Base-by-base conservation (phyloP, 1,140 invertebrate species). In the Drosophila sechellia region DNA sequence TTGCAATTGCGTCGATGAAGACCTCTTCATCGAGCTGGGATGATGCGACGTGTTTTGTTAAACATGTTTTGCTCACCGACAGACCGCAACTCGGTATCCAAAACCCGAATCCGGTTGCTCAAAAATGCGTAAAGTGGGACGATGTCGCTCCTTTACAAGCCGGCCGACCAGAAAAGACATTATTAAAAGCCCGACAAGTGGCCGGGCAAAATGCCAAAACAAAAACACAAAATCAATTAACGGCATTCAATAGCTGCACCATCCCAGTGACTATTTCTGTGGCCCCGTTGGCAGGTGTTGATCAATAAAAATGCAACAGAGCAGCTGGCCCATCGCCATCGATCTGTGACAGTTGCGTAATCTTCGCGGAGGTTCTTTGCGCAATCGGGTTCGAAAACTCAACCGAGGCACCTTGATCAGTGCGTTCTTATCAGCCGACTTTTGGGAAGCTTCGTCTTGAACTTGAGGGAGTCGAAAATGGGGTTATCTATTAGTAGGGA, bases 61-160 rank as follows among this genome's bases (percentile, higher is more conserved):
- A 89, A 87, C 83, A 87, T 79, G 84, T 87, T 87, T 86, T 77
- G 59, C 64, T 46, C 49, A 52, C 49, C 48, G 15, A 31, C 27
- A 15, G 35, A 31, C 31, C 31, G 31, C 6, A 54, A 37, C 15
- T 10, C 61, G 40, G 27, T 53, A 40, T 54, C 64, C 61, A 37
- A 80, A 58, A 65, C 63, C 49, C 66, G 63, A 86, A 87, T 87
- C 83, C 83, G 83, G 83, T 87, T 87, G 83, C 79, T 83, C 42
- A 79, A 73, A 86, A 83, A 89, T 83, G 83, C 79, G 84, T 87
- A 89, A 87, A 87, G 83, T 87, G 83, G 83, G 79, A 87, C 83
- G 83, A 89, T 79, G 83, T 83, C 79, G 83, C 84, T 89, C 83
- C 84, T 87, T 87, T 79, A 63, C 64, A 61, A 76, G 63, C 48